These are phyloP conservation scores for Centropus bengalensis DNA, from an alignment of 2,113 vertebrate genomes.

Conservation along the genomic window DNA sequence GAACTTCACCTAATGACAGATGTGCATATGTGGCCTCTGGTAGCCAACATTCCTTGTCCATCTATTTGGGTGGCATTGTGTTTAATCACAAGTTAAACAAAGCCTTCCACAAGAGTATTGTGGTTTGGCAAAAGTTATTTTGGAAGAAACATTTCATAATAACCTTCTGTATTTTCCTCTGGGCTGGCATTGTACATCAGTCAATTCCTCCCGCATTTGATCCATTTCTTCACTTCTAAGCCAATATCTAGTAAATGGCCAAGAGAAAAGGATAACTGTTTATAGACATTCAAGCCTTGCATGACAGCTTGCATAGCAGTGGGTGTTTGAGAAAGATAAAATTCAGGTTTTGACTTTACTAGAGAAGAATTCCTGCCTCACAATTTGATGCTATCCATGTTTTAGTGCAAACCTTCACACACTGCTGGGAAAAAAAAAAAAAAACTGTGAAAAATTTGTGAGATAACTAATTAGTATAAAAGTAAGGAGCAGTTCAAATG, in stretches of 20 bases:
- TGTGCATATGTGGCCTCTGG: neutral
- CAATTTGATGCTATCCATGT: neutral
- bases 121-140: neutral
- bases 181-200: neutral
- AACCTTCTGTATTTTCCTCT: neutral
- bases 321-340: neutral
- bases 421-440: neutral
- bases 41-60: neutral
- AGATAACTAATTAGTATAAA: neutral
- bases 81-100: neutral
- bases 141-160: accelerated
- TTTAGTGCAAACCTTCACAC: neutral
- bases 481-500: neutral
- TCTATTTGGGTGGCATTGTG: neutral
- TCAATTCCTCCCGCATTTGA: neutral
- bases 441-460: neutral
- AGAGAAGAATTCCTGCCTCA: neutral
- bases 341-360: neutral
- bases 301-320: neutral
- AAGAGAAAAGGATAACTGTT: neutral
- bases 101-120: neutral
- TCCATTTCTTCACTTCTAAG: neutral
- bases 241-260: neutral
- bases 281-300: neutral
- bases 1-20: neutral